phyloP scores from a whole-genome alignment of 2,113 vertebrate species.

The Eolophus roseicapilla region DNA sequence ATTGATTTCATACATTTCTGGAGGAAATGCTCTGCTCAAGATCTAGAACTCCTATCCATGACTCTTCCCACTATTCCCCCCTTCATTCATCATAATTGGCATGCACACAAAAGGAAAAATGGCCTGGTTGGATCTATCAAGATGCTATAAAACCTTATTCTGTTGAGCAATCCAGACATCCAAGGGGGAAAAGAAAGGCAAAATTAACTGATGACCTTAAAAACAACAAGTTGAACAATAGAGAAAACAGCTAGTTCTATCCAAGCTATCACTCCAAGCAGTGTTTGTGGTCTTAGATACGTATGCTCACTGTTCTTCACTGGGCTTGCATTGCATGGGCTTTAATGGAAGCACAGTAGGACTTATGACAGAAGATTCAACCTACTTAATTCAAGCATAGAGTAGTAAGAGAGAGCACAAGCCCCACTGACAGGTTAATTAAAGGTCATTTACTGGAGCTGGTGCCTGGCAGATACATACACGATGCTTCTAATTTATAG shows the following conservation, averaged over 20 bases:
- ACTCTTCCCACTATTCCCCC: neutral
- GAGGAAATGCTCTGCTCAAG: neutral
- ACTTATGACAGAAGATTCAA: neutral
- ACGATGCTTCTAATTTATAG: neutral
- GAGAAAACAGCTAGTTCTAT: neutral
- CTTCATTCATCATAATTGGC: neutral
- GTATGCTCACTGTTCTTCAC: neutral
- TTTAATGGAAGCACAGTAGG: neutral
- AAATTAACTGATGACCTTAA: neutral
- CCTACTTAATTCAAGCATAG: neutral
- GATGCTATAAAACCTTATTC: neutral
- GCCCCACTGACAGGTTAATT: neutral
- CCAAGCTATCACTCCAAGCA: neutral
- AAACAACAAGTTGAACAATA: neutral
- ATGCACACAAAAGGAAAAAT: neutral
- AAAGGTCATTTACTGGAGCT: neutral
- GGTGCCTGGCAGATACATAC: neutral
- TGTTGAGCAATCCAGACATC: neutral
- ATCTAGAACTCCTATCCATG: neutral
- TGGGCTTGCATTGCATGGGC: neutral
- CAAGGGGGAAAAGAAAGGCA: neutral
- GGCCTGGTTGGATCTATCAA: neutral
- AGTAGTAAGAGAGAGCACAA: neutral
- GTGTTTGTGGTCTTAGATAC: neutral
- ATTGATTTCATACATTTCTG: neutral